Evolutionary conservation across 2,888 invertebrate species (phyloP), one percentile per base, ranked within the genome.

Genomic region (Belgica antarctica): DNA sequence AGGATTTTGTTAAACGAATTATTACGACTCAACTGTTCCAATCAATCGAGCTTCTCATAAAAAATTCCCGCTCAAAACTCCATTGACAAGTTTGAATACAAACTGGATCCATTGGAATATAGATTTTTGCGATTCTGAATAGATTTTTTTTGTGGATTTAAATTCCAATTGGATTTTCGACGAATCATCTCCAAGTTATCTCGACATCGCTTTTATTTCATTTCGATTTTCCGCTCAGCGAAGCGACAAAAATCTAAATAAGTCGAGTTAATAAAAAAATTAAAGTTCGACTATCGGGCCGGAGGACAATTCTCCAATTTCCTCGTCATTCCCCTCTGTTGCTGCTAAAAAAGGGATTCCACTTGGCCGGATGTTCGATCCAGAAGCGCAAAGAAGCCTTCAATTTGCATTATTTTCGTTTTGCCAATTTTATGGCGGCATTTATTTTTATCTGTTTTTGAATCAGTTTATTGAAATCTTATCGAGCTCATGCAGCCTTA

Each of bases 391-490:
- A 5, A 41, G 15, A 41, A 41, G 41, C n/a, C 15, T 15, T n/a
- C 41, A n/a, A 41, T 41, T 41, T 41, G 41, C 41, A 2, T 41
- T 41, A n/a, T 41, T n/a, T 5, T 41, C 2, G 41, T n/a, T 41
- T 41, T 41, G 12, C 41, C 12, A 41, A 12, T 34, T 12, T 34
- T 34, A 34, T 41, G 52, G 12, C 34, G 34, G 5, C 12, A 31
- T n/a, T n/a, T n/a, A n/a, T n/a, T n/a, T 46, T 46, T 46, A 46
- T 46, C 15, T 46, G 17, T 12, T 15, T 4, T 15, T 12, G 3
- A 59, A 59, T 59, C 59, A 59, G 2, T 59, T 59, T 59, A 59
- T 59, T 59, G 59, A 22, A 25, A 27, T 59, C 25, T 59, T 7
- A 59, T 59, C 5, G 7, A 10, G 8, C 17, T 57, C 24, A 5